Conservation (phyloP, 1,140 invertebrate species). For the Lordiphosa mommai region DNA sequence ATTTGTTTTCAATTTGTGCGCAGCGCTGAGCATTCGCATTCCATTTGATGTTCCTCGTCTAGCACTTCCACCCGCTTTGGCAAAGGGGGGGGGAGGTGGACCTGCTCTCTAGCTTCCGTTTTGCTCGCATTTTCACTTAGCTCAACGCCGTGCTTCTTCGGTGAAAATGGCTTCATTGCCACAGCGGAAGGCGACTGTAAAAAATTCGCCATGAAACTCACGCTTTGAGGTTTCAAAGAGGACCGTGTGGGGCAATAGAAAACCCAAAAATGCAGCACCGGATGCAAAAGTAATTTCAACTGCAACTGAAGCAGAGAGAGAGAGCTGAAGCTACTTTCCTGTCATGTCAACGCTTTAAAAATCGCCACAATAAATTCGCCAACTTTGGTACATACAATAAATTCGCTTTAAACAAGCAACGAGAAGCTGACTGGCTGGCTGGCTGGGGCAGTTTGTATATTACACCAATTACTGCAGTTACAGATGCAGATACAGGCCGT, state of each 20-base stretch:
- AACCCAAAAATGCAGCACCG: constrained; percentile 57
- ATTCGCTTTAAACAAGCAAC: constrained; percentile 6
- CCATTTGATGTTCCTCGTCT: constrained; percentile 45
- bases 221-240: constrained; percentile 59
- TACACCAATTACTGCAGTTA: constrained; percentile 14
- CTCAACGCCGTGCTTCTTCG: constrained; percentile 15
- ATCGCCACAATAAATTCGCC: constrained; percentile 1
- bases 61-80: constrained; percentile 8
- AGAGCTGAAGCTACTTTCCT: constrained; percentile 4
- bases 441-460: constrained; percentile 6
- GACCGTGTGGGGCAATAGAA: constrained; percentile 59
- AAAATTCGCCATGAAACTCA: constrained; percentile 64
- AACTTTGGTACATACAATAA: constrained; percentile 11
- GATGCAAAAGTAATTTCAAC: constrained; percentile 72
- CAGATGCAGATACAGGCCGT: constrained; percentile 31
- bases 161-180: constrained; percentile 53
- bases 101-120: constrained; percentile 34
- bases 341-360: constrained; percentile 20
- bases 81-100: background rate
- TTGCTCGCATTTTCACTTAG: constrained; percentile 69
- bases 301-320: constrained; percentile 24
- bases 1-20: constrained; percentile 75
- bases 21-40: constrained; percentile 47
- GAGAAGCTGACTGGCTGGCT: constrained; percentile 5
- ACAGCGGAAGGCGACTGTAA: constrained; percentile 65